Base-by-base conservation (phyloP, 2,888 invertebrate genomes). In the Netelia inedita region DNA sequence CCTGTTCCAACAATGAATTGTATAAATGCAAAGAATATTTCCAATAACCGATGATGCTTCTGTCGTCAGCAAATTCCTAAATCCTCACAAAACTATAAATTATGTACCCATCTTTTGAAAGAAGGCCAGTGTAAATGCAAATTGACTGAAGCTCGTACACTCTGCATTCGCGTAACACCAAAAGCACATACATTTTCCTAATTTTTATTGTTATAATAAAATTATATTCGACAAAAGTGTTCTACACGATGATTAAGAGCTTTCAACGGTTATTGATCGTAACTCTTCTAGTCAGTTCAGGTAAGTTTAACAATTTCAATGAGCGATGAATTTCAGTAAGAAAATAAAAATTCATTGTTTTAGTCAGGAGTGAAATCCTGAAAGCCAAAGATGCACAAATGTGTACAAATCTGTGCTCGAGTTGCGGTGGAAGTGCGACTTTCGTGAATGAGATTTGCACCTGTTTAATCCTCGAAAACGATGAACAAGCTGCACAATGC, bases 341-440 rank as follows among this genome's bases (percentile, higher is more conserved):
- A 16, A 8, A 59, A 14, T 6, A 19, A 61, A 79, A 23, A 61
- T 19, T 16, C 11, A 19, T 35, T 14, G 14, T 21, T 85, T 35
- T 72, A 90, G 90, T 66, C 16, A 50, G 57, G 14, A 69, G 87
- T 59, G 65, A 82, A 65, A 9, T 83, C 28, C 10, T 87, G 5
- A 79, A 71, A 23, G 63, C 75, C 11, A 68, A 85, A 41, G 87
- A 90, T 72, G 53, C 68, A 0, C 65, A 88, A 79, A 87, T 74
- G 0, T 91, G 91, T 72, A 71, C 9, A 5, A 82, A 90, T n/a
- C 74, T 91, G 5, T 91, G 91, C 66, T 50, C 69, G 10, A 83
- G 74, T 59, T 89, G 89, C 75, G 84, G 85, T 1, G 89, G 88
- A 55, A 59, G 61, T 11, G 87, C 88, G 46, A 73, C 82, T 23